Conservation (phyloP, 2,113 vertebrate species). For the Parotia lawesii region DNA sequence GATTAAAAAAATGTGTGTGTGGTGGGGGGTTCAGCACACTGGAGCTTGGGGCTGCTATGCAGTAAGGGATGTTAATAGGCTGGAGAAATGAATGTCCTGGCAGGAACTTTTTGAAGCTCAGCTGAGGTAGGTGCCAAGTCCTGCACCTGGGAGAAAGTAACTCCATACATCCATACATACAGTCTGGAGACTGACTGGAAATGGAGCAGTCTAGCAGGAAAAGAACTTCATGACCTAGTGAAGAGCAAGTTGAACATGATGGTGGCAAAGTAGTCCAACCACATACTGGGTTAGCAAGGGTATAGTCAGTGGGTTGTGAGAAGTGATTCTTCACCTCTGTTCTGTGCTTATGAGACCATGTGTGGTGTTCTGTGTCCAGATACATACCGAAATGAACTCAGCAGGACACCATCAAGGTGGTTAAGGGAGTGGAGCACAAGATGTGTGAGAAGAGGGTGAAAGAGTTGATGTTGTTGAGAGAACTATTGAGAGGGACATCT, state of each 20-base stretch:
- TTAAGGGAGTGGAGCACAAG: neutral
- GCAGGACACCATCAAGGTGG: neutral
- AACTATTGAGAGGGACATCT: neutral
- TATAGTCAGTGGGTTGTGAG: neutral
- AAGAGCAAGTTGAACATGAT: neutral
- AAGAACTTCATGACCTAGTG: neutral
- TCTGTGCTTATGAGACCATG: neutral
- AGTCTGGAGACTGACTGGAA: neutral
- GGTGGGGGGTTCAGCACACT: neutral
- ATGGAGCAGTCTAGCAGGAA: neutral
- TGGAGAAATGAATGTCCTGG: neutral
- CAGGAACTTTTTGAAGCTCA: neutral
- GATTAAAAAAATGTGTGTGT: too few species aligned
- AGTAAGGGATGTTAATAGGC: neutral
- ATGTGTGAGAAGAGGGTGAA: neutral
- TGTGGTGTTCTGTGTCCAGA: neutral
- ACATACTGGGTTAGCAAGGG: neutral
- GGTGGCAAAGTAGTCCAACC: neutral
- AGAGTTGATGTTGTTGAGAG: neutral
- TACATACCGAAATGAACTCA: neutral
- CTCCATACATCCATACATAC: fast-evolving
- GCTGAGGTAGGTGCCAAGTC: neutral
- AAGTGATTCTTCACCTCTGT: neutral
- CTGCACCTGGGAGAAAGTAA: neutral
- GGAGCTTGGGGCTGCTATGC: neutral